These are phyloP conservation scores for Porites australiensis DNA, from an alignment of 64 coral and sea anemone species.

Conservation along the genomic window DNA sequence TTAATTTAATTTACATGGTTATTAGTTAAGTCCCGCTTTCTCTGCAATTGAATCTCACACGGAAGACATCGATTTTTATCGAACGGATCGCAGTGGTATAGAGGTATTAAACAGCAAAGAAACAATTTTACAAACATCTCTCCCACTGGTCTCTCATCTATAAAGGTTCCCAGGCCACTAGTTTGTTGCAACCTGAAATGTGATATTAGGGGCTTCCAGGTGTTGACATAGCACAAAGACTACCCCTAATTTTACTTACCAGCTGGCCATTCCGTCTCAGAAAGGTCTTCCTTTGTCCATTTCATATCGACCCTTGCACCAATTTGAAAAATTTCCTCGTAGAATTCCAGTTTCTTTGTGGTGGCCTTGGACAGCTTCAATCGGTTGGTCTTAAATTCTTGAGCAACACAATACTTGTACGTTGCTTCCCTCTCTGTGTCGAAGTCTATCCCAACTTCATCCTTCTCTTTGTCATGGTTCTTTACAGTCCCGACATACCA, in stretches of 20 bases:
- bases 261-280: conserved; percentile 37
- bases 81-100: too few species aligned
- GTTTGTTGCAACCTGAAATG: not conserved
- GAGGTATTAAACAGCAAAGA: not conserved
- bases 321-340: conserved; percentile 23
- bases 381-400: not conserved
- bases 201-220: not conserved
- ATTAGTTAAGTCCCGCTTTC: too few species aligned
- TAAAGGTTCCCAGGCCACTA: conserved; percentile 1
- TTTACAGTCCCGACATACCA: conserved; percentile 30
- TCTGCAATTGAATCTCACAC: too few species aligned
- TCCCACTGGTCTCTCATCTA: not conserved
- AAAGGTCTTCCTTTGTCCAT: conserved; percentile 11
- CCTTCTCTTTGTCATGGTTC: not conserved
- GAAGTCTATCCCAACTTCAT: conserved; percentile 3
- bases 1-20: too few species aligned
- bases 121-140: not conserved
- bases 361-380: not conserved
- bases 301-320: conserved; percentile 24
- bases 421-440: not conserved
- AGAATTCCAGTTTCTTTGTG: not conserved
- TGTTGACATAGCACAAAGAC: not conserved
- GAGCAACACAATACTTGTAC: not conserved
- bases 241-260: conserved; percentile 11
- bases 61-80: too few species aligned